phyloP scores from a whole-genome alignment of 2,797 vertebrate species.

The Rhynchotus rufescens region DNA sequence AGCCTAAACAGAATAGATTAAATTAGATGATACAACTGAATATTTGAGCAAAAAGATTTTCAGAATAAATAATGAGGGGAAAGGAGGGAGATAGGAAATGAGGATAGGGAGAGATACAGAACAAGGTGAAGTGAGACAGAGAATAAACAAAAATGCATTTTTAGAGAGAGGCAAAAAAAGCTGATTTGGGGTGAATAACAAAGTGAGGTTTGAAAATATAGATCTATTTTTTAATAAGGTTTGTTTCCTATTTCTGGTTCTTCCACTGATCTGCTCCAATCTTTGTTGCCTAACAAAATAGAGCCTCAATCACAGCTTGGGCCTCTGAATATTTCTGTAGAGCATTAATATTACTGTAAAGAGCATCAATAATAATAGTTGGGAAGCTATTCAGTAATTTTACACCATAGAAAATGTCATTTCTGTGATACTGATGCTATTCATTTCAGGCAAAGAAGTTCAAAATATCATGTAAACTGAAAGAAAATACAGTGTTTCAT shows the following conservation, averaged over 20 bases:
- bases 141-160: not conserved
- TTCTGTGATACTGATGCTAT: not conserved
- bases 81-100: not conserved
- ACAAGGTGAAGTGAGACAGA: not conserved
- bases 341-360: not conserved
- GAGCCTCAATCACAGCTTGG: not conserved
- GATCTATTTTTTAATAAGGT: not conserved
- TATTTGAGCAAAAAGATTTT: not conserved
- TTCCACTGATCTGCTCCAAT: not conserved
- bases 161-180: not conserved
- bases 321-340: not conserved
- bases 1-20: not conserved
- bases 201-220: not conserved
- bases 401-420: slow-evolving; percentile 16
- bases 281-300: not conserved
- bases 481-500: not conserved
- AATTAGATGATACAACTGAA: not conserved
- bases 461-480: not conserved
- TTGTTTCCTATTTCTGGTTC: not conserved
- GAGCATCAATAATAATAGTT: not conserved
- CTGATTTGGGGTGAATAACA: not conserved
- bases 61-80: not conserved
- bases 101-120: not conserved
- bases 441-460: slow-evolving; percentile 10
- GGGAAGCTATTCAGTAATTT: slow-evolving; percentile 2